Evolutionary conservation across 92 coral and sea anemone genomes (phyloP).

Genomic region (Umimayanthus kanabou): DNA sequence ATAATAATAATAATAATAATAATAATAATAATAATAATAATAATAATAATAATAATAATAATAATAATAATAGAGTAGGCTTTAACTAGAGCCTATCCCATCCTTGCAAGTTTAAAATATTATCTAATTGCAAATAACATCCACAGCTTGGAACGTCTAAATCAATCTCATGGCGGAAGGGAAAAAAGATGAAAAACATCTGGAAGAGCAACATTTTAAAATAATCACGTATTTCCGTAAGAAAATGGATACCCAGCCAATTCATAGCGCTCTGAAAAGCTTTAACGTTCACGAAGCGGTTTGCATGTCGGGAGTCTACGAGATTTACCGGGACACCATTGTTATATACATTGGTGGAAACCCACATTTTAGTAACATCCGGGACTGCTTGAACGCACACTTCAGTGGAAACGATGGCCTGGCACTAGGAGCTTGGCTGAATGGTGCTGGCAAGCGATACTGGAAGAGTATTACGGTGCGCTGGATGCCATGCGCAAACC

Average conservation of each 20-base stretch:
- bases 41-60: too few relatives aligned
- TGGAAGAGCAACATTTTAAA: conserved; percentile 68
- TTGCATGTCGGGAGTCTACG: conserved; percentile 94
- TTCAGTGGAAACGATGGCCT: conserved; percentile 99
- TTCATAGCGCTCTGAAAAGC: conserved; percentile 89
- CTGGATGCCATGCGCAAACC: conserved; percentile 91
- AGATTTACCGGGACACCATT: conserved; percentile 66
- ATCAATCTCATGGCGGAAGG: not conserved
- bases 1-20: too few relatives aligned
- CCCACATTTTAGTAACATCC: conserved; percentile 95
- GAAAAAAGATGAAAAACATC: conserved; percentile 41
- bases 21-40: too few relatives aligned
- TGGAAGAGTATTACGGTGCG: conserved; percentile 85
- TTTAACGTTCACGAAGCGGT: conserved; percentile 91
- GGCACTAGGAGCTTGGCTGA: conserved; percentile 90
- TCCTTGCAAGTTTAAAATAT: not conserved
- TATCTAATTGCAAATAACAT: not conserved
- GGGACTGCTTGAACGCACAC: conserved; percentile 98
- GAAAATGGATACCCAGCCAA: conserved; percentile 71
- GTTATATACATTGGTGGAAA: conserved; percentile 98
- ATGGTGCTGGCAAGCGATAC: conserved; percentile 74
- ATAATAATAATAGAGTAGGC: too few relatives aligned
- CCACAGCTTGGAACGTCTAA: conserved; percentile 16
- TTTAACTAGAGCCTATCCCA: not conserved
- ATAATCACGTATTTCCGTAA: conserved; percentile 68